phyloP scores from a whole-genome alignment of 2,888 invertebrate species.

The Rutpela maculata region DNA sequence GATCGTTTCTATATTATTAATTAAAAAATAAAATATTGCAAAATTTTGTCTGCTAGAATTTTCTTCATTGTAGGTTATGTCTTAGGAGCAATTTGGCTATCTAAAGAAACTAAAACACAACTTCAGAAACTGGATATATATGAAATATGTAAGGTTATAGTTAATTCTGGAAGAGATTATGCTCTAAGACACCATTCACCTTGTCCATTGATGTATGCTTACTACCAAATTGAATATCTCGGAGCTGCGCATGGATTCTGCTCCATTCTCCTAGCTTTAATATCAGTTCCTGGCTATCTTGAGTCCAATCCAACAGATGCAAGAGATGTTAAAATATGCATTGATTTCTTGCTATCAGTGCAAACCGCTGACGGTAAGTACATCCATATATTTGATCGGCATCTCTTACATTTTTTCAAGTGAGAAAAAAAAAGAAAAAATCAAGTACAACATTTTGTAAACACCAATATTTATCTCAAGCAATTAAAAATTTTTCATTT shows the following conservation, averaged over 20 bases:
- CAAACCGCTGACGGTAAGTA: constrained; percentile 80
- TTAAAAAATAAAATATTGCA: no score
- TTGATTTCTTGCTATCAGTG: constrained; percentile 81
- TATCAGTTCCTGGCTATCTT: constrained; percentile 78
- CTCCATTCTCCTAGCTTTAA: constrained; percentile 80
- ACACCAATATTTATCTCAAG: no score
- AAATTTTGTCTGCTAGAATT: no score
- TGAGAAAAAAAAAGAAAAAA: no score
- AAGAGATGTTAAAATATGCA: constrained; percentile 78
- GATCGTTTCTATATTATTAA: no score
- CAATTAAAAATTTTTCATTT: no score
- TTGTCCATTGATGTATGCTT: constrained; percentile 87
- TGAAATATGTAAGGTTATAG: constrained; percentile 81
- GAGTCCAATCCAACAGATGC: constrained; percentile 76
- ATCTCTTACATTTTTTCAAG: no score
- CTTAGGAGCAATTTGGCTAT: constrained; percentile 85
- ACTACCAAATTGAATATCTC: constrained; percentile 82
- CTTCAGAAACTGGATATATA: constrained; percentile 76
- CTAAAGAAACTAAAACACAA: constrained; percentile 75
- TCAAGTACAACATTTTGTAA: no score
- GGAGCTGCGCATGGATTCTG: constrained; percentile 84
- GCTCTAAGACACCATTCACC: constrained; percentile 76
- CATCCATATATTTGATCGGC: neutral
- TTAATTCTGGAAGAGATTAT: constrained; percentile 84
- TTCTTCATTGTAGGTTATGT: constrained; percentile 77